phyloP scores from a whole-genome alignment of 2,888 invertebrate genomes.

The Tuta absoluta region DNA sequence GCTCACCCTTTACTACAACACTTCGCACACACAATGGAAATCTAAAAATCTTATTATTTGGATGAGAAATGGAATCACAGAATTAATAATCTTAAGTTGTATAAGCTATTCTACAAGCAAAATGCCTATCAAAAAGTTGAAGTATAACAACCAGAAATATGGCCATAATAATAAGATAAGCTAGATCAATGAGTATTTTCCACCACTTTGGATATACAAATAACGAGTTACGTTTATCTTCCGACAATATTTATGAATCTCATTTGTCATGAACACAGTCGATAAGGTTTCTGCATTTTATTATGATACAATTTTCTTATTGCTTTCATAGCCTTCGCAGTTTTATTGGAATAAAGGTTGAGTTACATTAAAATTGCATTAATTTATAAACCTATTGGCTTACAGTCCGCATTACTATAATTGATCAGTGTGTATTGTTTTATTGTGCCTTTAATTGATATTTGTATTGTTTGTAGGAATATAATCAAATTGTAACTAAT shows the following conservation, averaged over 20 bases:
- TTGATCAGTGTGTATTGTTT: no score
- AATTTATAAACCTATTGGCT: no score
- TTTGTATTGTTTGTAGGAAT: no score
- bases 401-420: no score
- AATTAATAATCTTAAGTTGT: no score
- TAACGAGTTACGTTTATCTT: conserved; percentile 1
- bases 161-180: conserved; percentile 7
- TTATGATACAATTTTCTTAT: conserved; percentile 1
- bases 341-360: background rate
- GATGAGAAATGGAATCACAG: no score
- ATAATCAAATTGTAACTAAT: no score
- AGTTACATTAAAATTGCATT: background rate
- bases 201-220: conserved; percentile 4
- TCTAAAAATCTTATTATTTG: no score
- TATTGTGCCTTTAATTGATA: no score
- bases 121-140: background rate
- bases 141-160: background rate
- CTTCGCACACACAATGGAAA: no score
- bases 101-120: no score
- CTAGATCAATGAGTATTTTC: conserved; percentile 1
- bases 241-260: conserved; percentile 5
- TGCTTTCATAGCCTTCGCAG: background rate
- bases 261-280: conserved; percentile 8
- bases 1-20: no score
- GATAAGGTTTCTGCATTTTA: background rate